Base-by-base conservation (phyloP, 1,140 invertebrate species). In the Cylas formicarius region DNA sequence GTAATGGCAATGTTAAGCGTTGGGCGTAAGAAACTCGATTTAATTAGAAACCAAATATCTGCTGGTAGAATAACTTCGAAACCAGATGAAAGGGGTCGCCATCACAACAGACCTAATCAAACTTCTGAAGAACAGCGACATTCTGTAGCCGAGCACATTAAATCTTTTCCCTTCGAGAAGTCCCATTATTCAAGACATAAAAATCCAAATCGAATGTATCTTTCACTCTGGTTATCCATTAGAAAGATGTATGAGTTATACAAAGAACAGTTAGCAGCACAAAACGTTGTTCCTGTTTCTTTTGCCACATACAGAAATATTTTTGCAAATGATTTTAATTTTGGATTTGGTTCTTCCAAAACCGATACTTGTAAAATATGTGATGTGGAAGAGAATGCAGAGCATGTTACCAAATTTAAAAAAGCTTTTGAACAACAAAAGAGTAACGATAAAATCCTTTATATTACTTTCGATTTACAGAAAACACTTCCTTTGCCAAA, bases 401-500 rank as follows among this genome's bases (percentile, higher is more conserved):
- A 38, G 8, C 36, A 38, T 14, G 36, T 27, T 5, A 9, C 21
- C 4, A 23, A 38, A 24, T 38, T 7, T 17, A 38, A 38, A 23
- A 27, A 27, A 27, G 36, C 36, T 38, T 38, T 21, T 38, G 13
- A 22, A 38, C 13, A 23, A 14, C 18, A 7, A 35, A 38, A 38
- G 27, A 24, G 10, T 23, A 38, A 38, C 18, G 21, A 23, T 9
- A 23, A 38, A 4, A 38, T 13, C 22, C 13, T 36, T n/a, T 36
- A 36, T n/a, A n/a, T 36, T 18, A 36, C 33, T 23, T 38, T 38
- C 16, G 22, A 38, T 38, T 38, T 38, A 13, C 36, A 38, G 13
- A 38, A 38, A 23, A 23, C 22, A n/a, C 10, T 38, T 7, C 21
- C 36, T 24, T 24, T 38, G 36, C 36, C 21, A 14, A 38, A 38